Base-by-base conservation (phyloP, 2,797 vertebrate genomes). In the Urocyon cinereoargenteus region DNA sequence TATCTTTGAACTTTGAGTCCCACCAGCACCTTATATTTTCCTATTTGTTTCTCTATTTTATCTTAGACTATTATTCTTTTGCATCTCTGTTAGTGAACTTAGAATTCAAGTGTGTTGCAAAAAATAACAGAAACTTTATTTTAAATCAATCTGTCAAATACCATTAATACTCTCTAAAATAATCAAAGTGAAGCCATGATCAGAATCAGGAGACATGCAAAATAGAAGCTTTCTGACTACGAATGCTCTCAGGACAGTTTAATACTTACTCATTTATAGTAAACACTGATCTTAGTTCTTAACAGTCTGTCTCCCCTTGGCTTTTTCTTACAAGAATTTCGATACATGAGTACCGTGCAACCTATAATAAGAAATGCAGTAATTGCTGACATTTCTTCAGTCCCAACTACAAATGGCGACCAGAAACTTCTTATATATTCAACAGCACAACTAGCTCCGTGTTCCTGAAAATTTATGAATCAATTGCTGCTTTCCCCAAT, bases 41-140 rank as follows among this genome's bases (percentile, higher is more conserved):
- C 2, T 77, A 28, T 86, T 92, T 45, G 62, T 34, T 40, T 97
- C 72, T 79, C 81, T 7, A 26, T 26, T 92, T 86, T 95, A 78
- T 55, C 77, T 12, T 82, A 77, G 1, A 40, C 16, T 45, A 3
- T 45, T 51, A 40, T 24, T 40, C 3, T 36, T 96, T 94, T 84
- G 68, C 24, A 88, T 90, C 40, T 19, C 1, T 93, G 70, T 96
- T 97, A 90, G 24, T 68, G 61, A 96, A 45, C 2, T n/a, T 91
- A 45, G 26, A 86, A 86, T 97, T 92, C 40, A 88, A n/a, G 36
- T 92, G 0, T 1, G 95, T 93, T 86, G 34, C 18, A 49, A 55
- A 55, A 94, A 72, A 70, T 36, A 68, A 90, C 1, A 83, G 4
- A 96, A 97, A 91, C 45, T 11, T 40, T 57, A 85, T 75, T 94